These are phyloP conservation scores for Drosophila niveifrons DNA, from an alignment of 2,888 invertebrate genomes.

Conservation along the genomic window DNA sequence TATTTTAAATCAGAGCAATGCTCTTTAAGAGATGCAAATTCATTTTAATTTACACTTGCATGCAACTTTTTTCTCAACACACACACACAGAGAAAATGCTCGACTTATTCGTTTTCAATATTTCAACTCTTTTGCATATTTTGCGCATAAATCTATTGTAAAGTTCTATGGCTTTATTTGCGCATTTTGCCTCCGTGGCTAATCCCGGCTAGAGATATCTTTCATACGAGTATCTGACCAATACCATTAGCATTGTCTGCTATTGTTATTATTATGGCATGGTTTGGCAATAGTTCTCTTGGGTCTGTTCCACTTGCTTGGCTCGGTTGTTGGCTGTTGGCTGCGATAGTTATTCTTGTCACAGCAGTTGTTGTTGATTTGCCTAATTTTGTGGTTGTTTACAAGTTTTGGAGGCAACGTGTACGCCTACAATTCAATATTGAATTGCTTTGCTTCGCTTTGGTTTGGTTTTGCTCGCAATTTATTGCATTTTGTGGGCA, in stretches of 20 bases:
- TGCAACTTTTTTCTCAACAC: not conserved
- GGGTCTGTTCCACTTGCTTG: constrained; percentile 66
- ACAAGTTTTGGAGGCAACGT: constrained; percentile 68
- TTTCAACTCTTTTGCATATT: constrained; percentile 30
- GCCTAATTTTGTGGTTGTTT: constrained; percentile 76
- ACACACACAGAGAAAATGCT: not conserved
- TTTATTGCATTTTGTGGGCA: constrained; percentile 80
- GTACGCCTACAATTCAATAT: constrained; percentile 74
- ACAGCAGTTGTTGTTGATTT: constrained; percentile 61
- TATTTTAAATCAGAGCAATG: not conserved
- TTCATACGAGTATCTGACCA: constrained; percentile 24
- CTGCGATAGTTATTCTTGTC: constrained; percentile 38
- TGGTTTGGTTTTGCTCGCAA: constrained; percentile 48
- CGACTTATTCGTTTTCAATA: constrained; percentile 35
- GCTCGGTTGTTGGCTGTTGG: constrained; percentile 33
- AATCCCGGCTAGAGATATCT: constrained; percentile 14
- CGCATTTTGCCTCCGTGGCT: constrained; percentile 33
- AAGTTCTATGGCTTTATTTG: constrained; percentile 50
- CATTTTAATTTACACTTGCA: not conserved
- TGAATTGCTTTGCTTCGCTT: constrained; percentile 23
- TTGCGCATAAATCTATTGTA: constrained; percentile 40
- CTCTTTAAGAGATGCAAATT: not conserved
- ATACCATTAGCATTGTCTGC: constrained; percentile 32
- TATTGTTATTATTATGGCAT: constrained; percentile 19
- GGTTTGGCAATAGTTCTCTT: constrained; percentile 22